These are phyloP conservation scores for Molorchus minor DNA, from an alignment of 2,888 invertebrate genomes.

Conservation along the genomic window DNA sequence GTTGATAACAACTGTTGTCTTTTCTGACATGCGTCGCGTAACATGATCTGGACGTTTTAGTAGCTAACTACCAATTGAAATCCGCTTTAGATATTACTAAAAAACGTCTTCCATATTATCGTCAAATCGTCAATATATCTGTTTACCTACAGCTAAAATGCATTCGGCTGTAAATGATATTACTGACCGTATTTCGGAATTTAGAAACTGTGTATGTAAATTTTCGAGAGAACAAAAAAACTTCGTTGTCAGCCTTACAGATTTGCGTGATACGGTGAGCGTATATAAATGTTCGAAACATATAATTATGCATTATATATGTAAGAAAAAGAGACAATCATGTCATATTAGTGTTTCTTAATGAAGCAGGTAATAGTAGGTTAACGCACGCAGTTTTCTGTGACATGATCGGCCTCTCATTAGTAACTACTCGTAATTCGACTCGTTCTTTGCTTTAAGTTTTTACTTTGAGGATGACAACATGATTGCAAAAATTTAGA, in stretches of 20 bases:
- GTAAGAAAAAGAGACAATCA: constrained; percentile 61
- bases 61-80: no score
- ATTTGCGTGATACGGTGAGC: constrained; percentile 58
- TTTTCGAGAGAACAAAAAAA: constrained; percentile 33
- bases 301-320: constrained; percentile 61
- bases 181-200: no score
- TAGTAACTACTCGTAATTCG: no score
- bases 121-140: no score
- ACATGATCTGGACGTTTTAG: no score
- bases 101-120: no score
- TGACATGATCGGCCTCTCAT: constrained; percentile 46
- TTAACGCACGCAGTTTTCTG: constrained; percentile 45
- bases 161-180: background rate
- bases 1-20: no score
- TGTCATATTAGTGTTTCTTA: constrained; percentile 62
- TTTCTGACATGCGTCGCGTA: no score
- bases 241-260: constrained; percentile 30
- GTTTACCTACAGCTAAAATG: no score
- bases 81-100: no score
- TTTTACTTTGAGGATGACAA: constrained; percentile 21
- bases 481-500: background rate
- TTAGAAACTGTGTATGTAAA: constrained; percentile 28
- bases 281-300: constrained; percentile 55
- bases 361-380: constrained; percentile 60
- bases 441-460: constrained; percentile 7